Evolutionary conservation across 2,797 vertebrate species (phyloP).

Genomic region (Graptemys geographica): DNA sequence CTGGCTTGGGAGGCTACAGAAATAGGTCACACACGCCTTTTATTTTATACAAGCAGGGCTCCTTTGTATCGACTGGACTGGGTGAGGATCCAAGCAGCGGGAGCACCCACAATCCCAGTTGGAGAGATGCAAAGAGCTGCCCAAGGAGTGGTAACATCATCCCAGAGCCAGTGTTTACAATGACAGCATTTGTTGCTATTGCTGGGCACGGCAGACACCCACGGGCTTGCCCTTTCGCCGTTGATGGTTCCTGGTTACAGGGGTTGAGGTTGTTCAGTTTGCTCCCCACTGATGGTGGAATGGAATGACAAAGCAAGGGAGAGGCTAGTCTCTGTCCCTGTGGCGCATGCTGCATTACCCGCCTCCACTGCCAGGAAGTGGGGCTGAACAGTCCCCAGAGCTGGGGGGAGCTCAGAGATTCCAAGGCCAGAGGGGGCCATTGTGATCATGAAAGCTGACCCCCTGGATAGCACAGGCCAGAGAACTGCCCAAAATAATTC

Average conservation of each 20-base stretch:
- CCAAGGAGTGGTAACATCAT: neutral
- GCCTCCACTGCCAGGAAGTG: neutral
- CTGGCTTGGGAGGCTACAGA: neutral
- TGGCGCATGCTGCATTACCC: too few relatives aligned
- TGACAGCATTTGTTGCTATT: too few relatives aligned
- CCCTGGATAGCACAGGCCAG: neutral
- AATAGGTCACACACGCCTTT: neutral
- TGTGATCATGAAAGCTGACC: neutral
- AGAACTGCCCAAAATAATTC: neutral
- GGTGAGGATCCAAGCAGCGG: neutral
- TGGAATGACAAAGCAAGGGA: neutral
- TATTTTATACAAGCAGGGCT: neutral
- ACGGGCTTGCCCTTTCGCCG: neutral
- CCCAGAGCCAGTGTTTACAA: too few relatives aligned
- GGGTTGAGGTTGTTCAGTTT: neutral
- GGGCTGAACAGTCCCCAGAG: too few relatives aligned
- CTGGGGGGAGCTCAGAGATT: neutral
- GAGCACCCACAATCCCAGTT: neutral
- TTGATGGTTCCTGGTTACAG: too few relatives aligned
- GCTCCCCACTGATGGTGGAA: neutral
- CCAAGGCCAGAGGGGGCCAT: neutral
- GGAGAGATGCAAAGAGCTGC: neutral
- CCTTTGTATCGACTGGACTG: neutral
- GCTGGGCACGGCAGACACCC: neutral
- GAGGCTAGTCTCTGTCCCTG: too few relatives aligned